Percentiles rank a stretch among this genome's conserved stretches.
phyloP scores from a whole-genome alignment of 1,140 invertebrate species.

The Orius insidiosus region DNA sequence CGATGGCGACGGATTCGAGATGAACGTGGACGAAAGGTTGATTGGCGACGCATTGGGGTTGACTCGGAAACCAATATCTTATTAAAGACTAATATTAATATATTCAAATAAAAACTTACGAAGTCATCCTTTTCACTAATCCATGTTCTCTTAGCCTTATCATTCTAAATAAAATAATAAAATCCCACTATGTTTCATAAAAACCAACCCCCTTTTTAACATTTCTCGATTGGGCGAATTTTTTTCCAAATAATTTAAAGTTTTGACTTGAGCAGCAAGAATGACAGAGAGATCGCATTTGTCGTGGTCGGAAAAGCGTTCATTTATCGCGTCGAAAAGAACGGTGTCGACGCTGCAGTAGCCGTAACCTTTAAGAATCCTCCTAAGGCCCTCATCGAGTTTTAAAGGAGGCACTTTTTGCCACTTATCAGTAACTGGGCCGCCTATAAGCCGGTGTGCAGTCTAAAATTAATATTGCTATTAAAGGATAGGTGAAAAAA shows the following conservation, averaged over 20 bases:
- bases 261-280: background rate
- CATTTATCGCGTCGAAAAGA: background rate
- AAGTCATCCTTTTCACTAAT: no score
- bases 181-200: no score
- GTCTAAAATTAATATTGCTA: no score
- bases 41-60: background rate
- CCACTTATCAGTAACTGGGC: no score
- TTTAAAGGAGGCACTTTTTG: background rate
- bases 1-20: background rate
- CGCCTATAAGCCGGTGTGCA: no score
- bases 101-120: no score
- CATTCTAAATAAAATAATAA: no score
- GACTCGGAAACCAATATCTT: background rate
- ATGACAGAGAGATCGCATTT: slow-evolving; percentile 2
- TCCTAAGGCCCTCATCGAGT: background rate
- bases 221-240: background rate
- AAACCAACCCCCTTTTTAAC: background rate
- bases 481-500: no score
- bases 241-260: background rate
- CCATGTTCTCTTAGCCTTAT: no score
- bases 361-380: background rate
- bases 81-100: no score
- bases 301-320: background rate
- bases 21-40: background rate
- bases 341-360: background rate